These are phyloP conservation scores for Disparrhopalites patrizii DNA, from an alignment of 2,888 invertebrate species.

Conservation along the genomic window DNA sequence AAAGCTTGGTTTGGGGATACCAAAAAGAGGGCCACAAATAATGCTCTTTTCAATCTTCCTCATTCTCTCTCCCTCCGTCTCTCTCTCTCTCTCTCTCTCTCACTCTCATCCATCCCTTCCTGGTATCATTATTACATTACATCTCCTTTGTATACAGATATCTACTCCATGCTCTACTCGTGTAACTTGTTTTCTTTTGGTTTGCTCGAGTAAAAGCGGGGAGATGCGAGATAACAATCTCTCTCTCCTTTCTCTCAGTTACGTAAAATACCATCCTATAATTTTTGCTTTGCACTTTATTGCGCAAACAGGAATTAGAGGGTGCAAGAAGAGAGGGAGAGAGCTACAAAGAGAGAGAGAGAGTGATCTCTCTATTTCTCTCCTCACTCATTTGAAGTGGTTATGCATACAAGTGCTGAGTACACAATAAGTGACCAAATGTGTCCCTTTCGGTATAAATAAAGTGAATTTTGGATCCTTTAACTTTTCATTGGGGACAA, in stretches of 20 bases:
- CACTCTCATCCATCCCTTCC: neutral
- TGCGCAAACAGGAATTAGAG: too few species aligned
- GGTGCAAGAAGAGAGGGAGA: neutral
- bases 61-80: neutral
- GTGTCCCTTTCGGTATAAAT: neutral
- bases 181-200: too few species aligned
- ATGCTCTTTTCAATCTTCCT: neutral
- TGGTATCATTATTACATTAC: conserved; percentile 1
- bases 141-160: too few species aligned
- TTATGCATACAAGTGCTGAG: too few species aligned
- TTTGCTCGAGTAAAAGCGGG: too few species aligned
- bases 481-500: neutral
- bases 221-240: too few species aligned
- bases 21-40: neutral
- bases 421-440: too few species aligned
- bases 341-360: neutral
- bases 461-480: neutral
- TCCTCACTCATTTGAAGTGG: neutral
- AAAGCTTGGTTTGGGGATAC: neutral
- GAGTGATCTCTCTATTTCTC: neutral
- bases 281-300: conserved; percentile 2
- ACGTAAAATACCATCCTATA: too few species aligned
- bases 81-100: neutral
- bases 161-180: too few species aligned
- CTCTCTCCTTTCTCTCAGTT: too few species aligned